Conservation (phyloP, 1,140 invertebrate species). For the Harpegnathos saltator region DNA sequence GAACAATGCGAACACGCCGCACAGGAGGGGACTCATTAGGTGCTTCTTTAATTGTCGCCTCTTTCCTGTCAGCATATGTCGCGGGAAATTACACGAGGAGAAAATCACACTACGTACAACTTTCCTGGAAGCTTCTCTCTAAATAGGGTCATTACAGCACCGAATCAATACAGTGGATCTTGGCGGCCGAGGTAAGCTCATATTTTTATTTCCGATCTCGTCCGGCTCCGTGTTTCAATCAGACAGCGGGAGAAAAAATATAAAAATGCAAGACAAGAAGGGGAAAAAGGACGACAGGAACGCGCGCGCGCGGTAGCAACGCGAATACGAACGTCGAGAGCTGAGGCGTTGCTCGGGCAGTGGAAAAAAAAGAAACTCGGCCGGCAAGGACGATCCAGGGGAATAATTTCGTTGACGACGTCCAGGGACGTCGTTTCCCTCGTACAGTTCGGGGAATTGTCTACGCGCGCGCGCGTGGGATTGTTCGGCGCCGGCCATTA, state of each 20-base stretch:
- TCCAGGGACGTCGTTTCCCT: not conserved
- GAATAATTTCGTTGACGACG: constrained; percentile 38
- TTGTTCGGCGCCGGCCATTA: constrained; percentile 56
- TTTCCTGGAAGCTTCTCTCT: too few species aligned
- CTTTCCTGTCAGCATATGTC: too few species aligned
- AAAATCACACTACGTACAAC: too few species aligned
- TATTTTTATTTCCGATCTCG: too few species aligned
- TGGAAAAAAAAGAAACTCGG: too few species aligned
- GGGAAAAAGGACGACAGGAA: not conserved
- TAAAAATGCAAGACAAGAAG: constrained; percentile 1
- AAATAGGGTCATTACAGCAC: too few species aligned
- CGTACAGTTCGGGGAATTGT: constrained; percentile 36
- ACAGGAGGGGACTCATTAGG: too few species aligned
- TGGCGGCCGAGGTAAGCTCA: too few species aligned
- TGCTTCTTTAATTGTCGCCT: not conserved
- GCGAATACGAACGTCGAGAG: too few species aligned
- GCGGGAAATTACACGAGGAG: too few species aligned
- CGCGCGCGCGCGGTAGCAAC: not conserved
- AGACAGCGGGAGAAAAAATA: not conserved
- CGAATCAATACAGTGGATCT: too few species aligned
- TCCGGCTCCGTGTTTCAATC: too few species aligned
- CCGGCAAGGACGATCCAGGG: not conserved
- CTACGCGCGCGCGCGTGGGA: constrained; percentile 4
- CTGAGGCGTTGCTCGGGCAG: not conserved
- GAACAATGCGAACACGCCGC: constrained; percentile 29